Evolutionary conservation across 2,888 invertebrate genomes (phyloP), one percentile per base, ranked within the genome.

Genomic region (Andrena dorsata): DNA sequence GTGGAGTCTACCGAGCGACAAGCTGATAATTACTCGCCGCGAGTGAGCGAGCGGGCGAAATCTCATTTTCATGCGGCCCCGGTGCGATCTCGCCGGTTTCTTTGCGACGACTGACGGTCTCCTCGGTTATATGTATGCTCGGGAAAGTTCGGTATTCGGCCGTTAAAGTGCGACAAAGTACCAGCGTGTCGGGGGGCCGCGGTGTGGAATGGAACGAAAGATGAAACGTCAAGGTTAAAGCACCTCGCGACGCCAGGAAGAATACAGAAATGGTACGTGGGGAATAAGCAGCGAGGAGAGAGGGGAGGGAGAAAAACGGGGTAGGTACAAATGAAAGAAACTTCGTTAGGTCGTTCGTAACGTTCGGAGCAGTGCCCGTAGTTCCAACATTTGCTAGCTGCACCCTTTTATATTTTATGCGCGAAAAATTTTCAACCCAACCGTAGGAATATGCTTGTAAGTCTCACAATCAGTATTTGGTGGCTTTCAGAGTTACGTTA

Each of bases 21-120:
- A 83, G 72, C 86, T 86, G 89, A 91, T 91, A 91, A 91, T 91
- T 91, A 90, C 89, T 87, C 83, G 88, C 84, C 88, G 77, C 84
- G 82, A 86, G 84, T 83, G 68, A 75, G 80, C 87, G 88, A 90
- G 91, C 69, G 51, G 64, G 85, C 87, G 87, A 90, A 91, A 90
- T 90, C 89, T 87, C 89, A 91, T 92, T 92, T 92, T 88, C 89
- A 86, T 87, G 85, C 90, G 86, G 69, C 70, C 66, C 70, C 41
- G 13, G 16, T 32, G 53, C n/a, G 66, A 70, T 71, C 30, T 53
- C 20, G 64, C 58, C 53, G 65, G 60, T 83, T 85, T 69, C 80
- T 80, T 71, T 64, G 41, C 41, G 41, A 16, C 13, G 4, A 41
- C 41, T 66, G 64, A 28, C 71, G 79, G 75, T 85, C 87, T 84